phyloP scores from a whole-genome alignment of 2,888 invertebrate species.

The Aspidiotus destructor region DNA sequence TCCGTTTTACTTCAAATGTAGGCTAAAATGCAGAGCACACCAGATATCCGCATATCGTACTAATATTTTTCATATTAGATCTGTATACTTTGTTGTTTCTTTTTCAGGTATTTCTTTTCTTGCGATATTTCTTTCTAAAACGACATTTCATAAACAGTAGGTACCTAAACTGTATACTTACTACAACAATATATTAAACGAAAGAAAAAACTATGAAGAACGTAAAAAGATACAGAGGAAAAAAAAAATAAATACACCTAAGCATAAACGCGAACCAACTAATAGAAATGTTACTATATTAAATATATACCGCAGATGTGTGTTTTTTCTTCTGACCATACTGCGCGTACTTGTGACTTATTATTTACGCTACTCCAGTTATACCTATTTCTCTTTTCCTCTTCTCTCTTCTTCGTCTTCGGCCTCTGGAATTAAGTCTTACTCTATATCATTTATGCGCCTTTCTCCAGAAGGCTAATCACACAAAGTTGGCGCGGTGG shows the following conservation, averaged over 20 bases:
- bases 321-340: too few relatives aligned
- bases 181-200: too few relatives aligned
- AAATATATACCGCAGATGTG: too few relatives aligned
- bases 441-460: slow-evolving; percentile 13
- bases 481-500: background rate
- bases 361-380: slow-evolving; percentile 25
- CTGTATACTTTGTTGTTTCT: too few relatives aligned
- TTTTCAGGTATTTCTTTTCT: background rate
- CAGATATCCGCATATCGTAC: background rate
- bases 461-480: slow-evolving; percentile 7
- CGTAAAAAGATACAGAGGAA: background rate
- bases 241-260: slow-evolving; percentile 6
- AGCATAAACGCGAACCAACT: too few relatives aligned
- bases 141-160: background rate
- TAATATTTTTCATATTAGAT: too few relatives aligned
- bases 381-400: background rate
- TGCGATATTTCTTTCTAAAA: background rate
- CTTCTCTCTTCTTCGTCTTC: background rate
- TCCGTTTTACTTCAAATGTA: slow-evolving; percentile 31
- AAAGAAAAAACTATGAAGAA: too few relatives aligned
- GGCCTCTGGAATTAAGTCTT: background rate
- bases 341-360: background rate
- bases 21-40: slow-evolving; percentile 22
- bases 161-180: too few relatives aligned
- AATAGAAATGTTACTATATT: too few relatives aligned